Percentiles rank a stretch among this genome's conserved stretches.
phyloP scores from a whole-genome alignment of 92 coral and sea anemone genomes.

The Parazoanthus swiftii region DNA sequence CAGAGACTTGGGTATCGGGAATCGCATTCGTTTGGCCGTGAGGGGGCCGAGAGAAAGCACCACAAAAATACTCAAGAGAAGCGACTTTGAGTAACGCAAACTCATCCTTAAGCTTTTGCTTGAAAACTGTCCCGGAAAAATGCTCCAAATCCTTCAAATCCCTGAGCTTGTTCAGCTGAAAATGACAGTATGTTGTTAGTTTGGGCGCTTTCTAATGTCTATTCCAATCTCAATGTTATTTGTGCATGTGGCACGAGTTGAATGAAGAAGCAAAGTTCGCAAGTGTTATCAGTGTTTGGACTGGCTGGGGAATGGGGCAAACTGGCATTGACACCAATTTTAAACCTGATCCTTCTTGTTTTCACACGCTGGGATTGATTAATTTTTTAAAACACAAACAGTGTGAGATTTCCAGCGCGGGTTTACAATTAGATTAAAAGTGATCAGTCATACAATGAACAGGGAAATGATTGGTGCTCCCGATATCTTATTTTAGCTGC shows the following conservation, averaged over 20 bases:
- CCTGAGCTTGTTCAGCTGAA: conserved; percentile 18
- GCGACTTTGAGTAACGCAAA: conserved; percentile 16
- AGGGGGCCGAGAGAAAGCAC: conserved; percentile 14
- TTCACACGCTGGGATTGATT: conserved; percentile 38
- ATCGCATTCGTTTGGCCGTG: conserved; percentile 64
- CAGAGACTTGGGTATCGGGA: conserved; percentile 76
- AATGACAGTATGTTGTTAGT: conserved; percentile 35
- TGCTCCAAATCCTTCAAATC: neutral
- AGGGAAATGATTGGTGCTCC: conserved; percentile 5
- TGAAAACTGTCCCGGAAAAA: neutral
- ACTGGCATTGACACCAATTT: conserved; percentile 29
- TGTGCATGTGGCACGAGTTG: neutral
- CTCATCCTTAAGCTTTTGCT: conserved; percentile 6
- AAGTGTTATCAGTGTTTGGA: neutral
- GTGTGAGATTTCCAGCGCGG: conserved; percentile 26
- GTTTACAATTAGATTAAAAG: conserved; percentile 34
- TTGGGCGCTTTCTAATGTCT: neutral
- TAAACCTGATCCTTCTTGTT: conserved; percentile 29
- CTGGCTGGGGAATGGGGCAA: conserved; percentile 17
- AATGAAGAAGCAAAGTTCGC: neutral
- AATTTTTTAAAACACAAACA: conserved; percentile 40
- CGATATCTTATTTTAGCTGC: conserved; percentile 17
- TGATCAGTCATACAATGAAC: neutral
- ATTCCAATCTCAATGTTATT: neutral
- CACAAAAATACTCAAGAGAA: conserved; percentile 1